Base-by-base conservation (phyloP, 2,888 invertebrate species). In the Pachycephus smyrnensis region DNA sequence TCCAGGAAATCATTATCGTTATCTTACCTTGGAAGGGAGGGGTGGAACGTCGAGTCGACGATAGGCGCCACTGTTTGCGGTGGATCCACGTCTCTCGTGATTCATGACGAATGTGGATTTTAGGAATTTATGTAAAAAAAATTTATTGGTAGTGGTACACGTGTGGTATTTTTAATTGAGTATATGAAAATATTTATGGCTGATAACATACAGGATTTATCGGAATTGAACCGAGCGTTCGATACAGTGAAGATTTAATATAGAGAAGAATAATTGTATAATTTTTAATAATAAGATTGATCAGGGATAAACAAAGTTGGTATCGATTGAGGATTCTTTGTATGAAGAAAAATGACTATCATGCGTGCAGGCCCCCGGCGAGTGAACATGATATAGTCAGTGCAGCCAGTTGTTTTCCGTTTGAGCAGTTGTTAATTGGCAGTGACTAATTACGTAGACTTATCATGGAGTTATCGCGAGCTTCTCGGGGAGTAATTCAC, bases 401-500 rank as follows among this genome's bases (percentile, higher is more conserved):
- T 31, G 32, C 73, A 30, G 73, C 31, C 35, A 84, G 88, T 89
- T 90, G 89, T 91, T 91, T 91, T 90, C 90, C 90, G 89, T 90
- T 89, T 89, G 88, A 90, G 90, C 90, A 89, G 88, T 89, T 90
- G 90, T 91, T 91, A 91, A 91, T 91, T 91, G 91, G 89, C 91
- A 91, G 90, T 91, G 90, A 91, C 91, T 91, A 91, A 91, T 91
- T 91, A 89, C 90, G 84, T 84, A 83, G 85, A 83, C 86, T 88
- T 90, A 90, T 90, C 90, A 84, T 79, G 75, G 79, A 87, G 86
- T 88, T 88, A 87, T 88, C 87, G 77, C 80, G 80, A 84, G 80
- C 82, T 84, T 87, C 86, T 83, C 80, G 75, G 31, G 31, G 6
- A 71, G 12, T 31, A 12, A 71, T 71, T 71, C 30, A 33, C 71